Conservation (phyloP, 2,888 invertebrate species). For the Cynaeus angustus region DNA sequence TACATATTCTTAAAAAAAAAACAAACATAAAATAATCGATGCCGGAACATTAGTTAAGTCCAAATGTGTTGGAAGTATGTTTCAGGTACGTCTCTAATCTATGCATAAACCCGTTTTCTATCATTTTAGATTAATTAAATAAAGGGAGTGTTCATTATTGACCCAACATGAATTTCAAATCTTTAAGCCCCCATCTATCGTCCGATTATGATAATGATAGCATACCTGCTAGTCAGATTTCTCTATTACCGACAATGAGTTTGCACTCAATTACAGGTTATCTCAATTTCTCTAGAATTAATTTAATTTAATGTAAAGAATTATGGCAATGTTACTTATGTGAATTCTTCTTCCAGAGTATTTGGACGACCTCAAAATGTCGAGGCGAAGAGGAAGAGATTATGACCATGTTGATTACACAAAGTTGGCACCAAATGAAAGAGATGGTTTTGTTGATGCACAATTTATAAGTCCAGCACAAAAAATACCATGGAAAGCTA, state of each 20-base stretch:
- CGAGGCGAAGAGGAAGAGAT: constrained; percentile 75
- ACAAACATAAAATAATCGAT: background rate
- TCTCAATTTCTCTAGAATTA: constrained; percentile 5
- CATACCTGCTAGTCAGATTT: constrained; percentile 55
- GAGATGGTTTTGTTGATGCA: constrained; percentile 80
- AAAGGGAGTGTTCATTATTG: constrained; percentile 37
- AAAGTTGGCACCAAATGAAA: constrained; percentile 70
- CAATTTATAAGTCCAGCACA: constrained; percentile 80
- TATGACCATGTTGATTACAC: constrained; percentile 79
- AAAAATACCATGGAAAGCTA: constrained; percentile 90
- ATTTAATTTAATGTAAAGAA: background rate
- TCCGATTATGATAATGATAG: constrained; percentile 27
- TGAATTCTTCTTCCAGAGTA: constrained; percentile 68
- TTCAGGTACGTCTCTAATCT: constrained; percentile 27
- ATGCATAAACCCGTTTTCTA: constrained; percentile 22
- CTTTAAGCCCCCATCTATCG: constrained; percentile 38
- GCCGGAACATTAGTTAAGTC: background rate
- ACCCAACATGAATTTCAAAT: constrained; percentile 39
- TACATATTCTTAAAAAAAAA: too few species aligned
- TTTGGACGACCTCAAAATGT: constrained; percentile 75
- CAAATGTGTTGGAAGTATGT: constrained; percentile 37
- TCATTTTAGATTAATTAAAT: constrained; percentile 46
- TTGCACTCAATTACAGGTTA: constrained; percentile 66
- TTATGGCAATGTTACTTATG: background rate
- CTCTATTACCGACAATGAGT: constrained; percentile 63